Evolutionary conservation across 2,113 vertebrate genomes (phyloP), one percentile per base, ranked within the genome.

Genomic region (Myrmecophaga tridactyla): DNA sequence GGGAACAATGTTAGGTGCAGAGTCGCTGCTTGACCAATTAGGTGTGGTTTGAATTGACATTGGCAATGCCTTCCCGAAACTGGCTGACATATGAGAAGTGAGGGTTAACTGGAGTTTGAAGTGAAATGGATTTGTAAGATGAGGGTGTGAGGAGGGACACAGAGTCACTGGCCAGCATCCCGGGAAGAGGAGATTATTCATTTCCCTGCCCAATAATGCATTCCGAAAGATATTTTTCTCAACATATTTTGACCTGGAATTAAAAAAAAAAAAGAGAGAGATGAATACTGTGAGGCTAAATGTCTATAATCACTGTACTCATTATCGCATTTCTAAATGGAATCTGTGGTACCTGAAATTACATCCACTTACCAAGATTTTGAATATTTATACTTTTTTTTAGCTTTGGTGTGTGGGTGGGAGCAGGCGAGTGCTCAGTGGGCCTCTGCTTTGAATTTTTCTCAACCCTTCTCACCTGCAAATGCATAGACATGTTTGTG

Each of bases 241-340:
- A 69, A 46, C 11, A 78, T 34, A 34, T 96, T 94, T 84, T 94
- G 84, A 96, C 48, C 83, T 86, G 43, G 43, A 39, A 51, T 97
- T 39, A 36, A 70, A 90, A 14, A 88, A 90, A 73, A 89, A 73
- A 92, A 60, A 81, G 27, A 83, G 58, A 60, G 0, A 70, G 87
- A 62, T 12, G 77, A 78, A 65, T 96, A 83, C 89, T 90, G 67
- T 48, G 73, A 86, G 46, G 56, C 85, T 96, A 86, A 95, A 56
- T 88, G 78, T 62, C n/a, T 94, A 11, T 86, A 97, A 92, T 96
- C 82, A 89, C 63, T 70, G 58, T 94, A 25, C 77, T 76, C 51
- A 72, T 78, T 88, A 94, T 56, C 90, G 58, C 78, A 34, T 76
- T 96, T 94, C 91, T 86, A 96, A 97, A 67, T 82, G 90, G 62